A percentile compares a stretch with the other conserved stretches of the same genome.
Evolutionary conservation across 1,140 invertebrate species (phyloP).

Genomic region (Trichogramma pretiosum): DNA sequence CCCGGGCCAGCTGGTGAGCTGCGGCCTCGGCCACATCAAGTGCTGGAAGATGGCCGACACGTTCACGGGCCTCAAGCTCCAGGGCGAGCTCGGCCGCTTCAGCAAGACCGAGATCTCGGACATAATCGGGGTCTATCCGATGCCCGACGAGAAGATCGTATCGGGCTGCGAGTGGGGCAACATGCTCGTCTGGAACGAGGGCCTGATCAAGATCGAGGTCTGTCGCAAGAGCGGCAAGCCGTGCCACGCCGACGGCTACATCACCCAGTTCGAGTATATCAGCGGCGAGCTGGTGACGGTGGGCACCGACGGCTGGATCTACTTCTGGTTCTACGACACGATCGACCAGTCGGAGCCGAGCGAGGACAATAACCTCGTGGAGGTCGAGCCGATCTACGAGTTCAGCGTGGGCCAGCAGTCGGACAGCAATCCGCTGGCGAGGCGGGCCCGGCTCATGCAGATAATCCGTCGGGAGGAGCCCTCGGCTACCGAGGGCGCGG

Average conservation of each 20-base stretch:
- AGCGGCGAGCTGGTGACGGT: conserved; percentile 55
- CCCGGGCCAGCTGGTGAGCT: conserved; percentile 65
- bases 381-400: conserved; percentile 78
- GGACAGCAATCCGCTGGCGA: conserved; percentile 25
- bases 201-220: conserved; percentile 74
- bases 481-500: conserved; percentile 36
- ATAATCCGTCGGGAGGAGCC: conserved; percentile 50
- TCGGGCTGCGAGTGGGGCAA: conserved; percentile 85
- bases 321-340: conserved; percentile 80
- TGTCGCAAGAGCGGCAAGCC: conserved; percentile 56
- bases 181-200: conserved; percentile 79
- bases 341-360: conserved; percentile 72
- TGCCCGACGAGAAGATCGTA: conserved; percentile 78
- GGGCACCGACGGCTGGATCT: conserved; percentile 71
- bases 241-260: conserved; percentile 66
- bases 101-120: conserved; percentile 85
- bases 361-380: conserved; percentile 67
- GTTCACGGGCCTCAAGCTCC: conserved; percentile 82
- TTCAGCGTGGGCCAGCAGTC: conserved; percentile 45
- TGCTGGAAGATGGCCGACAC: conserved; percentile 89
- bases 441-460: conserved; percentile 43
- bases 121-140: conserved; percentile 70
- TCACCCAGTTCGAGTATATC: conserved; percentile 63
- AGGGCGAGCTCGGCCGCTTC: conserved; percentile 77
- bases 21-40: conserved; percentile 74